These are phyloP conservation scores for Andrena hattorfiana DNA, from an alignment of 2,888 invertebrate species.

Conservation along the genomic window DNA sequence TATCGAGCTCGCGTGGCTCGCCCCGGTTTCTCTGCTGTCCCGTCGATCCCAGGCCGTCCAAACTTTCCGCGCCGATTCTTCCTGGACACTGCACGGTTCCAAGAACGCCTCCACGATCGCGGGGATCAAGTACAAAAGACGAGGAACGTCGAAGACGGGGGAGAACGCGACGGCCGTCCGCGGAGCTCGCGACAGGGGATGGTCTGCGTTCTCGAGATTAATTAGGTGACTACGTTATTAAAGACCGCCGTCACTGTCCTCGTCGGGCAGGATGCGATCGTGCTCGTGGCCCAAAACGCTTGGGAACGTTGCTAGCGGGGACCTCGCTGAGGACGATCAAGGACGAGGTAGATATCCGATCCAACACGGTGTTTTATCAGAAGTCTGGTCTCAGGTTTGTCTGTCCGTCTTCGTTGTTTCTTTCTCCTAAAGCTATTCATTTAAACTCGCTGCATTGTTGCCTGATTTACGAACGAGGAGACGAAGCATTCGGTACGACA, in stretches of 20 bases:
- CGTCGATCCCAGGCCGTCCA: slow-evolving; percentile 26
- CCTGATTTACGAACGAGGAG: no score
- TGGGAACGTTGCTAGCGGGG: background rate
- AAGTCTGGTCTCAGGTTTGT: no score
- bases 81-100: background rate
- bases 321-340: background rate
- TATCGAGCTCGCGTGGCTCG: slow-evolving; percentile 25
- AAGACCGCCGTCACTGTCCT: slow-evolving; percentile 71
- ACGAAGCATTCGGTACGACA: no score
- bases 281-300: slow-evolving; percentile 24
- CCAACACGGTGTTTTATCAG: background rate
- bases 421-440: no score
- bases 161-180: slow-evolving; percentile 7
- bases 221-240: slow-evolving; percentile 77
- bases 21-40: slow-evolving; percentile 37
- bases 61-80: slow-evolving; percentile 13
- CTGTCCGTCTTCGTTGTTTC: no score
- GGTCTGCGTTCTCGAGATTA: slow-evolving; percentile 73
- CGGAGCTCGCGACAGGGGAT: slow-evolving; percentile 50
- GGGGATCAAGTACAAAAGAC: slow-evolving; percentile 33
- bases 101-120: slow-evolving; percentile 4
- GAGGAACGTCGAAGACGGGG: slow-evolving; percentile 23
- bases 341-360: background rate
- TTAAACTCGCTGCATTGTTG: no score
- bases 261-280: slow-evolving; percentile 54